Evolutionary conservation across 2,888 invertebrate genomes (phyloP), one percentile per base, ranked within the genome.

Genomic region (Ernsta delagoae): DNA sequence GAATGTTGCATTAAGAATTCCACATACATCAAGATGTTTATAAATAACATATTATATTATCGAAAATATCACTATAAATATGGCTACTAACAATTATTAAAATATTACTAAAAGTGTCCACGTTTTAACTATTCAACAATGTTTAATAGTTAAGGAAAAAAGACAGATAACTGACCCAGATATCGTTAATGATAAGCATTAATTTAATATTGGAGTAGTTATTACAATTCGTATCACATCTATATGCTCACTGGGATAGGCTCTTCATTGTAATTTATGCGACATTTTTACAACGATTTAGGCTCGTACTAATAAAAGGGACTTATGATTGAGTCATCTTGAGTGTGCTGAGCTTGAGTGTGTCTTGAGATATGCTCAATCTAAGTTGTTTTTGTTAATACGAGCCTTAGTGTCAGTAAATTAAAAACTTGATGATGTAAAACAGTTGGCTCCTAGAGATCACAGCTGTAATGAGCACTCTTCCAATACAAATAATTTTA

Each of bases 31-130:
- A 54, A 66, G 60, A 66, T 53, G 36, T 65, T 56, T 66, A 59
- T 43, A 66, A 60, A 66, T 50, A 60, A 54, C 61, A 65, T 36
- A n/a, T n/a, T n/a, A n/a, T n/a, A n/a, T 36, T 66, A 54, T 68
- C 62, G 57, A 68, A 68, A 68, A 68, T 68, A 62, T 68, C 68
- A 68, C 62, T 68, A 68, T 48, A 62, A 68, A 68, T 56, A 68
- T 62, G 68, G 68, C 68, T 68, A 62, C 56, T 43, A 70, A 68
- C 54, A 34, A 62, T 59, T 48, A 71, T 50, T 70, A 45, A 39
- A 69, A 65, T 60, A 54, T 65, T 65, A 68, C 34, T 59, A 64
- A 8, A 16, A 41, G 43, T 43, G 7, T 43, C 56, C 8, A 11
- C 53, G 12, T 31, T 11, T 12, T 56, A 34, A 5, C 31, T 31